Conservation (phyloP, 2,888 invertebrate genomes). For the Synergus gifuensis region DNA sequence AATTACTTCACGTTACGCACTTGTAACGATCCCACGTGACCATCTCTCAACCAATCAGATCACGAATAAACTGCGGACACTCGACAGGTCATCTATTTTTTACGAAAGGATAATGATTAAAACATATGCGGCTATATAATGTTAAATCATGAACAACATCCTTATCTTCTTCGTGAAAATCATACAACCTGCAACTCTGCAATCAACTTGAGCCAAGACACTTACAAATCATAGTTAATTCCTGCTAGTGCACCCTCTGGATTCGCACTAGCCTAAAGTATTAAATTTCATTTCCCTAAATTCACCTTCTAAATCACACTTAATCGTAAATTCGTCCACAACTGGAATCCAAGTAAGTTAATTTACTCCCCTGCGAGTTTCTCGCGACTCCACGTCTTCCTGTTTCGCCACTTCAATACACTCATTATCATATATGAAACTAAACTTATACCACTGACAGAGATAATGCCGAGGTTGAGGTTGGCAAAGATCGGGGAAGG, state of each 20-base stretch:
- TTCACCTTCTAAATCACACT: constrained; percentile 33
- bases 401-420: constrained; percentile 38
- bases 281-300: constrained; percentile 37
- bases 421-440: constrained; percentile 40
- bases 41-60: too few relatives aligned
- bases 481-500: constrained; percentile 24
- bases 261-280: constrained; percentile 20
- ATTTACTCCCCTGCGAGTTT: constrained; percentile 20
- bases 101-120: too few relatives aligned
- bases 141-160: too few relatives aligned
- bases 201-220: not conserved
- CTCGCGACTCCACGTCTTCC: constrained; percentile 25
- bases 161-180: too few relatives aligned
- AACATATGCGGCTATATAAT: too few relatives aligned
- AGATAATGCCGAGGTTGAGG: constrained; percentile 37
- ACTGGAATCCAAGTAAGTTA: constrained; percentile 35
- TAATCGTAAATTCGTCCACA: constrained; percentile 32
- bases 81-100: too few relatives aligned
- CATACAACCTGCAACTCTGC: not conserved
- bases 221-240: not conserved
- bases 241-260: too few relatives aligned
- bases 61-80: too few relatives aligned
- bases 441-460: constrained; percentile 34
- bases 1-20: too few relatives aligned
- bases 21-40: too few relatives aligned